Conservation (phyloP, 2,797 vertebrate species). For the Pipistrellus pipistrellus region DNA sequence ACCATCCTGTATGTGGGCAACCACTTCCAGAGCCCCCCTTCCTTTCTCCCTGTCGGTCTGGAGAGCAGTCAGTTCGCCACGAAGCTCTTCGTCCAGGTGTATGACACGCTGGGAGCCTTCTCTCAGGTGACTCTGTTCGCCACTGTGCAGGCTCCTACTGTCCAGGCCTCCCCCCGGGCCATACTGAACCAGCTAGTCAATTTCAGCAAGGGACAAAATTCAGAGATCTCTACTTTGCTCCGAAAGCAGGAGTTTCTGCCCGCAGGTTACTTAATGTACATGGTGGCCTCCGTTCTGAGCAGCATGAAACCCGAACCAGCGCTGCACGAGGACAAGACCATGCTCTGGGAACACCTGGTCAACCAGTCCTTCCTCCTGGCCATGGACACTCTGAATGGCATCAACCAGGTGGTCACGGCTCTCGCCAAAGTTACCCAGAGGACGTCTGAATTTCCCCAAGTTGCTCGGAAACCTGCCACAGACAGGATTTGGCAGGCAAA, state of each 20-base stretch:
- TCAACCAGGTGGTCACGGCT: slow-evolving; percentile 83
- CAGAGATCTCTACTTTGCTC: slow-evolving; percentile 64
- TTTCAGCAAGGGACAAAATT: background rate
- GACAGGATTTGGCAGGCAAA: slow-evolving; percentile 79
- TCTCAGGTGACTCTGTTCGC: slow-evolving; percentile 78
- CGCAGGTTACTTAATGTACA: slow-evolving; percentile 81
- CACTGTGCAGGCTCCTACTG: slow-evolving; percentile 10
- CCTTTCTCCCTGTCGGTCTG: slow-evolving; percentile 84
- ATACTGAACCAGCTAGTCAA: slow-evolving; percentile 62
- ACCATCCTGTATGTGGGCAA: slow-evolving; percentile 84
- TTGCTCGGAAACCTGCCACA: slow-evolving; percentile 56
- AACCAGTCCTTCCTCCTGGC: slow-evolving; percentile 74
- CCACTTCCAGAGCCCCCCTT: slow-evolving; percentile 71
- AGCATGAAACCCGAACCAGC: background rate
- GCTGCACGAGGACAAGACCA: background rate
- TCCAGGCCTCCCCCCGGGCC: accelerated
- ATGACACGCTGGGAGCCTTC: slow-evolving; percentile 79
- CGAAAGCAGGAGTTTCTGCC: slow-evolving; percentile 72
- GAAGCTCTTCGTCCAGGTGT: slow-evolving; percentile 80
- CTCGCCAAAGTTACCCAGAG: slow-evolving; percentile 82
- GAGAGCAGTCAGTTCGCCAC: slow-evolving; percentile 52
- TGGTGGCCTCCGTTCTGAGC: slow-evolving; percentile 85
- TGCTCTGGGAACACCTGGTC: slow-evolving; percentile 82
- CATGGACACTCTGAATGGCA: slow-evolving; percentile 40
- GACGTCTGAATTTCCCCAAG: slow-evolving; percentile 40